These are phyloP conservation scores for Peromyscus attwateri DNA, from an alignment of 2,797 vertebrate genomes.

Conservation along the genomic window DNA sequence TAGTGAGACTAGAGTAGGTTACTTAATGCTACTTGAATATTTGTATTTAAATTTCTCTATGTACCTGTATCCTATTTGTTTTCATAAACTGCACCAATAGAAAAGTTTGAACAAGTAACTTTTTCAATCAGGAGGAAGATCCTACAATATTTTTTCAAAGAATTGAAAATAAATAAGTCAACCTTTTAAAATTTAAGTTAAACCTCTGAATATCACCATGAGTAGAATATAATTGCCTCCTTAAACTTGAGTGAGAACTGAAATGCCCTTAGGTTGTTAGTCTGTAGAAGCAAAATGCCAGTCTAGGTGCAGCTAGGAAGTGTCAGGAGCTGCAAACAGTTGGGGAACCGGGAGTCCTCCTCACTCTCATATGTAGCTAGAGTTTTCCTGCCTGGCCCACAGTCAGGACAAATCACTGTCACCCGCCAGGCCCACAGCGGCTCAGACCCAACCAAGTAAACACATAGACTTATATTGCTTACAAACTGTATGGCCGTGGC, in stretches of 20 bases:
- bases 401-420: too few relatives aligned
- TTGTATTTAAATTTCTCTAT: constrained; percentile 46
- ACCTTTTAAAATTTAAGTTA: constrained; percentile 8
- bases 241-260: constrained; percentile 21
- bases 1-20: neutral
- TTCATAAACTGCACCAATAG: neutral
- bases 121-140: neutral
- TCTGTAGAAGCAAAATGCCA: neutral
- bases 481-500: too few relatives aligned
- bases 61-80: neutral
- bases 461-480: too few relatives aligned
- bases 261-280: neutral
- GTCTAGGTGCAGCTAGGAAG: neutral
- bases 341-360: neutral
- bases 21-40: neutral
- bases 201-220: constrained; percentile 19
- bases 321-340: neutral
- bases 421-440: too few relatives aligned
- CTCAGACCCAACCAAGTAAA: too few relatives aligned
- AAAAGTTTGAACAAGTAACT: neutral
- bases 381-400: too few relatives aligned
- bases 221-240: neutral
- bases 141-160: neutral
- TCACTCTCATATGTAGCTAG: neutral
- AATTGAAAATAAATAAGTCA: neutral